Conservation (phyloP, 2,113 vertebrate genomes). For the Aviceda subcristata region DNA sequence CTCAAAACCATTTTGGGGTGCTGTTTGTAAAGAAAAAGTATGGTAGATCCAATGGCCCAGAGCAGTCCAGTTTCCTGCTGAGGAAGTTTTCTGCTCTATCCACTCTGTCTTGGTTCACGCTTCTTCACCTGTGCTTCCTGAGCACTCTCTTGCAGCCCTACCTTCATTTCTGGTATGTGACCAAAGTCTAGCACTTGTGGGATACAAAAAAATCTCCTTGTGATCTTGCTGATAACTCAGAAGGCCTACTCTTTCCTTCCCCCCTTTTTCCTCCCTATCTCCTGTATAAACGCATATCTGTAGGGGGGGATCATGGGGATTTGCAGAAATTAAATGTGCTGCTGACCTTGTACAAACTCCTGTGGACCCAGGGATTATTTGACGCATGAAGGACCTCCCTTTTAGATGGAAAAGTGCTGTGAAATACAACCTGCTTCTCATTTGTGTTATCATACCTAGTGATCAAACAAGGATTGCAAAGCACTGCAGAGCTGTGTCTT, state of each 20-base stretch:
- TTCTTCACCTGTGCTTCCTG: neutral
- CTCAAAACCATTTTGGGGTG: neutral
- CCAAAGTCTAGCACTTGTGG: neutral
- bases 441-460: neutral
- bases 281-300: accelerated
- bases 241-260: neutral
- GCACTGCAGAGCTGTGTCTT: neutral
- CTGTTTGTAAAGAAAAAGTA: neutral
- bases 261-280: neutral
- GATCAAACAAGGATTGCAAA: neutral
- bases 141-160: neutral
- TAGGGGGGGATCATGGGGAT: neutral
- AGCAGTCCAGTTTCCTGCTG: neutral
- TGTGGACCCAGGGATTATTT: neutral
- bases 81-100: neutral
- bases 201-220: neutral
- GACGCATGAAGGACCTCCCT: neutral
- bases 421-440: neutral
- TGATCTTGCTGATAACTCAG: neutral
- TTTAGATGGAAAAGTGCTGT: neutral
- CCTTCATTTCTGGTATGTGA: neutral
- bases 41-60: neutral
- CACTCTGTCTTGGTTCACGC: neutral
- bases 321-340: neutral
- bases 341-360: neutral